Base-by-base conservation (phyloP, 2,113 vertebrate genomes). In the Halichoeres trimaculatus region DNA sequence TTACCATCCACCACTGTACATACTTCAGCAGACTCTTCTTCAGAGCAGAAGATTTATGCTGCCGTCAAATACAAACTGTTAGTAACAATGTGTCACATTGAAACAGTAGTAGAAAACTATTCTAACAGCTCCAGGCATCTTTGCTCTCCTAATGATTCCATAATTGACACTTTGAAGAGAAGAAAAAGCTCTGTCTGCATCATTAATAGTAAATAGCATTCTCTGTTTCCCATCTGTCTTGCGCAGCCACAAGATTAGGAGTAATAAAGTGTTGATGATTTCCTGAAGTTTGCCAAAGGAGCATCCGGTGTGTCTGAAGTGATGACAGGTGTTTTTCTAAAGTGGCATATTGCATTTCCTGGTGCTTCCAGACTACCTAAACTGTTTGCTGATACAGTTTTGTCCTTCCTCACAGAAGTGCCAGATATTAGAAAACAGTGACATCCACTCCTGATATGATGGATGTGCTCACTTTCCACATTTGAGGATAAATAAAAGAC, bases 251-350 rank as follows among this genome's bases (percentile, higher is more conserved):
- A 45, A 58, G 4, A 70, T 59, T 53, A 35, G 58, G 13, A 56
- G 19, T 58, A 80, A 70, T 59, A 59, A 59, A 34, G 47, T 59
- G 50, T 19, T 71, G 60, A 76, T 55, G 54, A 45, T n/a, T 61
- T 70, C 9, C 5, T 40, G 26, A 75, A 70, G 36, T 70, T 80
- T 76, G 60, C 72, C 66, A 75, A 53, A 58, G 30, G 30, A 81
- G 23, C 41, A 43, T 48, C 26, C 57, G 48, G 20, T 59, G 22
- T 43, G 53, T 41, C 41, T 58, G 34, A 54, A 56, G 20, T 17
- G 60, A 57, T 81, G 73, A 45, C 72, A 67, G 73, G 50, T 67
- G 72, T 61, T 63, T 60, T 53, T 35, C 60, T 71, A 57, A 56
- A 40, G 55, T 56, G 67, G 35, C 67, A 71, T 71, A 67, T 71